Evolutionary conservation across 2,113 vertebrate genomes (phyloP), one percentile per base, ranked within the genome.

Genomic region (Tachycineta bicolor): DNA sequence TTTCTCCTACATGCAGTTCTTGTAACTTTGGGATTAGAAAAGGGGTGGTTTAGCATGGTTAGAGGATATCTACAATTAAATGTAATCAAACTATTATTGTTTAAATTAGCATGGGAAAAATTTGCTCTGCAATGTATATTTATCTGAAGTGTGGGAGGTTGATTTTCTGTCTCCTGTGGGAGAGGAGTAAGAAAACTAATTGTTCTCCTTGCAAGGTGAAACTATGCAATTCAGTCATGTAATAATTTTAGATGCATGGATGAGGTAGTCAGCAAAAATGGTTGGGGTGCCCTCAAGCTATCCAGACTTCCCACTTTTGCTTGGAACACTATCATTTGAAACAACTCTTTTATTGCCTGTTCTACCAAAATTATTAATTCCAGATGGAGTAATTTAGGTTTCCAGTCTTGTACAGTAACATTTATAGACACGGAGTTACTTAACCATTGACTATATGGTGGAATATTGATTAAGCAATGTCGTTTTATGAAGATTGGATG

Each of bases 161-260:
- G 29, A 33, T 89, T 39, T 92, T 76, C 77, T 88, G 18, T 94
- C 87, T 89, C 53, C 76, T 71, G 71, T 78, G 79, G 59, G 58
- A 88, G 78, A 93, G 31, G 34, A 85, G 68, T 46, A 87, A 44
- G 53, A 37, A 89, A 70, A 89, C 63, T 94, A 91, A 94, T 83
- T 84, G 49, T 67, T 95, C 34, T 94, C 76, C 25, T 63, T 97
- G 71, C 91, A 97, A 96, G 92, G 92, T 95, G 91, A 95, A 95
- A 83, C 64, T 93, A 12, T 87, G 70, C 67, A 94, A 44, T 95
- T 94, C 87, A 93, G 82, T 90, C 87, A 83, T 91, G 69, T 94
- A 60, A 75, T 93, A 92, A 92, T 95, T 96, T 95, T 88, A 91
- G 89, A 95, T 11, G 12, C 70, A 91, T 22, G 37, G 81, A 93